Conservation (phyloP, 2,797 vertebrate species). For the Phoebastria nigripes region DNA sequence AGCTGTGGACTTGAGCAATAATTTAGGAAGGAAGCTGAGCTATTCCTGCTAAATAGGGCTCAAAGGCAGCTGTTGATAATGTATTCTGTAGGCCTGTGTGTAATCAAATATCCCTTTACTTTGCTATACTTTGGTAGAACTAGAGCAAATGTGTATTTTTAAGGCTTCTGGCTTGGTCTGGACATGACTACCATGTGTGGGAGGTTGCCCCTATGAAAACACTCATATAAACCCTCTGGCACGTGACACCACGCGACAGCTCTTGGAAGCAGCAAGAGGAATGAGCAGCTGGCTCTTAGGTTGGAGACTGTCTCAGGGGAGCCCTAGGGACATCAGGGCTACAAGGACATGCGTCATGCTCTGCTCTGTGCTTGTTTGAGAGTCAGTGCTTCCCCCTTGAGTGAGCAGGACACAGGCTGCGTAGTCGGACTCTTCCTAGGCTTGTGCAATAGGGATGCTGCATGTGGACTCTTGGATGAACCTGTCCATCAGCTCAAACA, state of each 20-base stretch:
- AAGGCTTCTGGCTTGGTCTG: neutral
- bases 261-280: neutral
- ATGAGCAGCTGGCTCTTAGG: neutral
- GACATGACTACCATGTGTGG: rapidly evolving
- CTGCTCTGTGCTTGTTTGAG: rapidly evolving
- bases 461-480: neutral
- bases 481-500: neutral
- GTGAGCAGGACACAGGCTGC: neutral
- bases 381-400: neutral
- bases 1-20: neutral
- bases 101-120: neutral
- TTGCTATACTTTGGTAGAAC: neutral
- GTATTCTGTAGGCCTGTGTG: neutral
- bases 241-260: rapidly evolving
- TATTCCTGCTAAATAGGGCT: neutral
- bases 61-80: neutral
- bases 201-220: neutral
- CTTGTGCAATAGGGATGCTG: neutral
- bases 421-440: neutral
- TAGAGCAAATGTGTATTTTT: neutral
- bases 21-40: neutral
- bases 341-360: rapidly evolving
- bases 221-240: neutral
- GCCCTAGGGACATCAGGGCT: neutral
- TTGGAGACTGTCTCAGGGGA: neutral